Base-by-base conservation (phyloP, 2,888 invertebrate species). In the Boloria euphrosyne region DNA sequence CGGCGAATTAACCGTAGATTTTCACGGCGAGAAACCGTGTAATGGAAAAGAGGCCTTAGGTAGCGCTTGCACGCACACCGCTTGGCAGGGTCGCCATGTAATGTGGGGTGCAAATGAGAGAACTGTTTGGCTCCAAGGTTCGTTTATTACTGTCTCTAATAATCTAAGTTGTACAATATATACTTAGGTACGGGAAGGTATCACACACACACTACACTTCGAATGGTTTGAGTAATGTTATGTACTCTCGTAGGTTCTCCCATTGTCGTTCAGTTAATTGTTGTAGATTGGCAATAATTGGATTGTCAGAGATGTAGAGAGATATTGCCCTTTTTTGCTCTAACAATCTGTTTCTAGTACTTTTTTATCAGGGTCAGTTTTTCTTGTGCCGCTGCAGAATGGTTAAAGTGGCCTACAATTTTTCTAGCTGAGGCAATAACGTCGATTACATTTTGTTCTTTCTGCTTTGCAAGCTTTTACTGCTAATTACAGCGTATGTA, bases 191-290 rank as follows among this genome's bases (percentile, higher is more conserved):
- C n/a, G n/a, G n/a, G n/a, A n/a, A n/a, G n/a, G n/a, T n/a, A n/a
- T n/a, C n/a, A n/a, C n/a, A n/a, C n/a, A n/a, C n/a, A n/a, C n/a
- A n/a, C n/a, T n/a, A n/a, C n/a, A n/a, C 49, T 50, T 49, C 52
- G 46, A 49, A 63, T 60, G 59, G 59, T 65, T 59, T 60, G 2
- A 65, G 54, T 60, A 65, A 65, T 54, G 18, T 65, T 14, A 67
- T 58, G 62, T 53, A 44, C 58, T 62, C 50, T 65, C 44, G 43
- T 50, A 68, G 65, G 47, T 49, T 59, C 38, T 61, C 66, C 60
- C 54, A 60, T 49, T 65, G 53, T 54, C 47, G 55, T 38, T 60
- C 55, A 60, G 53, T 60, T 65, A 65, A 61, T 49, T 58, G 58
- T 58, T 65, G 52, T 43, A 65, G 44, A 58, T 65, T 65, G 58